Conservation (phyloP, 37 sponge, comb jelly and placozoan genomes). For the Crambe crambe region DNA sequence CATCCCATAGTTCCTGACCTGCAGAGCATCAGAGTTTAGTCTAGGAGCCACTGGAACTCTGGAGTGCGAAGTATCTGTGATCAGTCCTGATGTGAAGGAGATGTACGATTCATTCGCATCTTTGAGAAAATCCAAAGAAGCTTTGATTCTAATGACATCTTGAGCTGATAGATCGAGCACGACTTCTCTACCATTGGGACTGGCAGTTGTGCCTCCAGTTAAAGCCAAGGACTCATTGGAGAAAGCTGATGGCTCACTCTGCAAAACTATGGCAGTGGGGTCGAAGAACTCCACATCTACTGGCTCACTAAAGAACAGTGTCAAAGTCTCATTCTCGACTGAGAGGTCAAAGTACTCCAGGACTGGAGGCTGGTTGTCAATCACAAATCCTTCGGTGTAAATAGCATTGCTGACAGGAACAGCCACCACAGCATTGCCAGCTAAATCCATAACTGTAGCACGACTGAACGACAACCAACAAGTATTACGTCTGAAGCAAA, state of each 20-base stretch:
- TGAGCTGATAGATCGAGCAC: conserved; percentile 37
- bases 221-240: conserved; percentile 34
- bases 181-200: conserved; percentile 60
- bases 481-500: conserved; percentile 85
- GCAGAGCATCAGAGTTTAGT: conserved; percentile 33
- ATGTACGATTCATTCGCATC: conserved; percentile 68
- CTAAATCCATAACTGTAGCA: conserved; percentile 60
- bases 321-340: conserved; percentile 66
- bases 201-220: conserved; percentile 55
- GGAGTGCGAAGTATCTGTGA: conserved; percentile 75
- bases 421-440: conserved; percentile 61
- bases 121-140: conserved; percentile 64
- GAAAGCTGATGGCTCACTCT: conserved; percentile 13
- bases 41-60: conserved; percentile 46
- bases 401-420: conserved; percentile 29
- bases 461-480: conserved; percentile 81
- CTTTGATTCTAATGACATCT: conserved; percentile 66
- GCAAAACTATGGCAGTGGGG: conserved; percentile 58
- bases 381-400: conserved; percentile 59
- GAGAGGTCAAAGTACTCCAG: conserved; percentile 83
- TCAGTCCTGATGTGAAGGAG: conserved; percentile 60
- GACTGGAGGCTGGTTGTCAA: conserved; percentile 60
- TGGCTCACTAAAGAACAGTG: conserved; percentile 85
- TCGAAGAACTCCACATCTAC: conserved; percentile 62
- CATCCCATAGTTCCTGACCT: conserved; percentile 46